Evolutionary conservation across 2,888 invertebrate genomes (phyloP).

Genomic region (Euzetes globulus): DNA sequence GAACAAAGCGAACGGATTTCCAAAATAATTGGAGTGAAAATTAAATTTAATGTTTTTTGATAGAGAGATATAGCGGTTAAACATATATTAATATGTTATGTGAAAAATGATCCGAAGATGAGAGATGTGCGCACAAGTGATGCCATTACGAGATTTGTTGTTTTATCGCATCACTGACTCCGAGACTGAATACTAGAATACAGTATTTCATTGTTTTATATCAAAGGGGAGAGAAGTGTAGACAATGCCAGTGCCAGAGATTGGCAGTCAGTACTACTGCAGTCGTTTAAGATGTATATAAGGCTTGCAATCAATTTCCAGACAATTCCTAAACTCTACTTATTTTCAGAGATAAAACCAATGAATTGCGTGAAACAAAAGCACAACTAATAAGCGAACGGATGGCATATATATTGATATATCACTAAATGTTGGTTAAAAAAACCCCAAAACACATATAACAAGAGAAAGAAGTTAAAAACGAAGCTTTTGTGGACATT

Average conservation of each 20-base stretch:
- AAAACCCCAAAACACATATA: background rate
- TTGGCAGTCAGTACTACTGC: background rate
- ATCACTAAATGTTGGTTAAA: constrained; percentile 6
- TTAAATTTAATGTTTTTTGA: background rate
- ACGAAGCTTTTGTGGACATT: constrained; percentile 1
- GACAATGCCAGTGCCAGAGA: constrained; percentile 2
- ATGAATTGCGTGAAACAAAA: constrained; percentile 10
- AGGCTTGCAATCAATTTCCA: constrained; percentile 14
- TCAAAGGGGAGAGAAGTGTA: constrained; percentile 9
- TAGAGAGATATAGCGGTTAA: background rate
- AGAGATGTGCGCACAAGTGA: constrained; percentile 12
- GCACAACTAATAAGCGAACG: constrained; percentile 7
- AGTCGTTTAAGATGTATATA: constrained; percentile 4
- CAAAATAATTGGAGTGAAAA: background rate
- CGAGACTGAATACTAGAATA: background rate
- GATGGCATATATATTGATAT: background rate
- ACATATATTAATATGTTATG: background rate
- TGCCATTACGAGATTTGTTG: constrained; percentile 9
- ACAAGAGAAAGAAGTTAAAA: background rate
- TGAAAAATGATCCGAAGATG: background rate
- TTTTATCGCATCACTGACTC: constrained; percentile 15
- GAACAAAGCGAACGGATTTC: background rate
- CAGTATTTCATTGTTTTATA: constrained; percentile 23
- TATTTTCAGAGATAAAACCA: background rate
- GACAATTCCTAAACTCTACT: background rate